Percentiles rank a stretch among this genome's conserved stretches.
Conservation (phyloP, 2,888 invertebrate species). For the Acanthopleura granulata region DNA sequence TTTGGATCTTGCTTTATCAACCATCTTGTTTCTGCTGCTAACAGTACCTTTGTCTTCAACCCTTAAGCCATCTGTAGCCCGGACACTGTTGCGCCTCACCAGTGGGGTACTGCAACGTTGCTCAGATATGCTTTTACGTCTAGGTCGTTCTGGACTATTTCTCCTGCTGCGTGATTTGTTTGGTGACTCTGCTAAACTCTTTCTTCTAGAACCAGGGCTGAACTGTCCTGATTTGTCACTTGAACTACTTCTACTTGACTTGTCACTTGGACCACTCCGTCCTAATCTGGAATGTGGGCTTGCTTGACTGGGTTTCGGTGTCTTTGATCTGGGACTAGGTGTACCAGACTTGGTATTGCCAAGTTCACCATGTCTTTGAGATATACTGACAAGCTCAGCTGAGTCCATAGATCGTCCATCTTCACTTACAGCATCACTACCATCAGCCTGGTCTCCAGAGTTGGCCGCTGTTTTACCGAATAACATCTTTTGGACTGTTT, state of each 20-base stretch:
- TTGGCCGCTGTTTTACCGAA: not conserved
- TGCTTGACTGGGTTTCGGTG: not conserved
- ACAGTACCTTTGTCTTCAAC: constrained; percentile 2
- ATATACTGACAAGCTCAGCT: not conserved
- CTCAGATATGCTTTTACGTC: not conserved
- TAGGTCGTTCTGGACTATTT: constrained; percentile 5
- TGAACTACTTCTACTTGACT: not conserved
- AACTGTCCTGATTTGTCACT: not conserved
- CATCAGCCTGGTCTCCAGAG: not conserved
- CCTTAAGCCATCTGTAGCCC: not conserved
- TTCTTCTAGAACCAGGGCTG: not conserved
- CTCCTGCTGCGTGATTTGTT: not conserved
- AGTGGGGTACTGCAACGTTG: not conserved
- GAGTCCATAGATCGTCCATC: not conserved
- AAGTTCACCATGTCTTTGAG: not conserved
- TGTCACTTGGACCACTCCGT: not conserved
- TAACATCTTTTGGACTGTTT: not conserved
- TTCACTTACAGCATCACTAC: constrained; percentile 12
- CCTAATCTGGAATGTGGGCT: not conserved
- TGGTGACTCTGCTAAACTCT: not conserved
- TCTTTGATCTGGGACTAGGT: not conserved
- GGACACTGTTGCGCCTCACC: not conserved
- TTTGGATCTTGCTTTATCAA: not conserved
- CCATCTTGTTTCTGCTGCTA: not conserved
- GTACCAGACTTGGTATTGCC: not conserved